Evolutionary conservation across 2,888 invertebrate genomes (phyloP).

Genomic region (Aspidiotus rigidus): DNA sequence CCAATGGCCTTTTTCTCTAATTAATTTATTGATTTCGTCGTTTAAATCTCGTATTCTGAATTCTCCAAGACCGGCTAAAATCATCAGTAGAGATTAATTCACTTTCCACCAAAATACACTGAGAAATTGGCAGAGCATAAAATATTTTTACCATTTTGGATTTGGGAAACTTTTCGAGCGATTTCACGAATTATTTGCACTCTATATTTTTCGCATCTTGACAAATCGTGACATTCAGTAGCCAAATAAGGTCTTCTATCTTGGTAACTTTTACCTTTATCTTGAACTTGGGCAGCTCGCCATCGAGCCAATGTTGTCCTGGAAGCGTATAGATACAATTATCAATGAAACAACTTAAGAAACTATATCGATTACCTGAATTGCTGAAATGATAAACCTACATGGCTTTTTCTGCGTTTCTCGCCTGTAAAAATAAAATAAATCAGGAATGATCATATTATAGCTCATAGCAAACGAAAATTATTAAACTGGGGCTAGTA

Average conservation of each 20-base stretch:
- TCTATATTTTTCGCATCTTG: constrained; percentile 91
- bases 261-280: constrained; percentile 63
- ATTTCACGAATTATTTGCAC: constrained; percentile 95
- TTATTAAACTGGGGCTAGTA: too few relatives aligned
- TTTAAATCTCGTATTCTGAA: constrained; percentile 95
- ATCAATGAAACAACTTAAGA: not conserved
- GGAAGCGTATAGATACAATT: constrained; percentile 36
- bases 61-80: constrained; percentile 88
- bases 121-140: too few relatives aligned
- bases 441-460: too few relatives aligned
- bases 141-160: constrained; percentile 72
- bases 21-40: constrained; percentile 96
- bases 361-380: not conserved
- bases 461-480: too few relatives aligned
- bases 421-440: constrained; percentile 54
- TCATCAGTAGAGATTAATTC: not conserved
- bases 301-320: constrained; percentile 98
- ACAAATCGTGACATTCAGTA: constrained; percentile 84
- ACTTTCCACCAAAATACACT: not conserved
- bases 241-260: constrained; percentile 88
- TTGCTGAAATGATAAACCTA: constrained; percentile 47
- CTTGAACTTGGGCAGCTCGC: constrained; percentile 88
- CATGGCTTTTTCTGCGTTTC: constrained; percentile 97
- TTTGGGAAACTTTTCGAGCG: constrained; percentile 96
- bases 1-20: constrained; percentile 95